Conservation (phyloP, 2,888 invertebrate genomes). For the Dolichopus griseipennis region DNA sequence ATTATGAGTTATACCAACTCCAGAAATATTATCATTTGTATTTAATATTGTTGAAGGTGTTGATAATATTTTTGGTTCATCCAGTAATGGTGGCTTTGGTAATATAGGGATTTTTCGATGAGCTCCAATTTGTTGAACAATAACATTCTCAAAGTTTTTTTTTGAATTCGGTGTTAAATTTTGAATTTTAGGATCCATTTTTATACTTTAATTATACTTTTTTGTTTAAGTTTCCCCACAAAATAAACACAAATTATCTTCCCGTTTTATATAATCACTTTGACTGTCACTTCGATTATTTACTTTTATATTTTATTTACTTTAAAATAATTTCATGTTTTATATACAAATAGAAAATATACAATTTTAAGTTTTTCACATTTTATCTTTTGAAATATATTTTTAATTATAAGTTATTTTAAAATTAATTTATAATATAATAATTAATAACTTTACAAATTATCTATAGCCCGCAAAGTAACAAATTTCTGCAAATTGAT, state of each 20-base stretch:
- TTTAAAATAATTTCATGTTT: no score
- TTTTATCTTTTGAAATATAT: neutral
- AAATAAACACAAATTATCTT: neutral
- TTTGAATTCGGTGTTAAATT: neutral
- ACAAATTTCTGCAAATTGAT: neutral
- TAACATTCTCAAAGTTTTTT: neutral
- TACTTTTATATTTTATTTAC: no score
- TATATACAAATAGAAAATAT: no score
- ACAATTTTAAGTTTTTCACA: no score
- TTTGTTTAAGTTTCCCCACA: neutral
- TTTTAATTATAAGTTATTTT: neutral
- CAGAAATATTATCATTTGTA: neutral
- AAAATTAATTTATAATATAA: neutral
- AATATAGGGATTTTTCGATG: neutral
- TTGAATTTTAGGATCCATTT: constrained; percentile 2
- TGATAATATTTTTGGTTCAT: neutral
- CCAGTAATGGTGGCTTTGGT: neutral
- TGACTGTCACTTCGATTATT: neutral
- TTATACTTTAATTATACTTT: neutral
- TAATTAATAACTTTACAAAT: neutral
- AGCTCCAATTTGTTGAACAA: neutral
- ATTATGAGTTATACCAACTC: neutral
- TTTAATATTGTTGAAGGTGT: neutral
- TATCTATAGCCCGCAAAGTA: neutral
- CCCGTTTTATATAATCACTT: constrained; percentile 2